Evolutionary conservation across 2,888 invertebrate species (phyloP).

Genomic region (Eristalis arbustorum): DNA sequence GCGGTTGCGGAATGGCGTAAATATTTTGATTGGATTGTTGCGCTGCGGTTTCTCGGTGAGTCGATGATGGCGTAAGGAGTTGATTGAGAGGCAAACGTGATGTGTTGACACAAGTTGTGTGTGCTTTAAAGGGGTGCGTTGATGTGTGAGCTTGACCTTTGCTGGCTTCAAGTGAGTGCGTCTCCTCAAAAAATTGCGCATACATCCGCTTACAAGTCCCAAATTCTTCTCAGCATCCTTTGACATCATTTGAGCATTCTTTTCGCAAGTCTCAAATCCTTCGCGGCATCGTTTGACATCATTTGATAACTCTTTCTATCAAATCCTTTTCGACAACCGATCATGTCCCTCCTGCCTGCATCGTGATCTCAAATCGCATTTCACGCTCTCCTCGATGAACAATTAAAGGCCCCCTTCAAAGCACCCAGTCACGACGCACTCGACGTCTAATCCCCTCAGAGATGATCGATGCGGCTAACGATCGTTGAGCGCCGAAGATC

Average conservation of each 20-base stretch:
- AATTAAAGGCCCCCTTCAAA: not conserved
- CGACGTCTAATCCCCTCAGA: not conserved
- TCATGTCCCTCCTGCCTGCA: too few species aligned
- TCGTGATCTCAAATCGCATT: not conserved
- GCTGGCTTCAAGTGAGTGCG: too few species aligned
- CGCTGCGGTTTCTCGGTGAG: conserved; percentile 31
- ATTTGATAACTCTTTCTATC: too few species aligned
- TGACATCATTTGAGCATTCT: too few species aligned
- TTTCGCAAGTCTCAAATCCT: too few species aligned
- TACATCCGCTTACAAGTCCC: too few species aligned
- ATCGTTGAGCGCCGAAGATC: not conserved
- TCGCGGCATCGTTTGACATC: too few species aligned
- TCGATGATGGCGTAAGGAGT: not conserved
- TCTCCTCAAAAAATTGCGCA: too few species aligned
- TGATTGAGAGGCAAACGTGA: not conserved
- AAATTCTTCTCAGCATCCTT: too few species aligned
- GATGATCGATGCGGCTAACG: not conserved
- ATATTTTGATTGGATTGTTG: conserved; percentile 48
- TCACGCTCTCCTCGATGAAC: not conserved
- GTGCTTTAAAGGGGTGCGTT: not conserved
- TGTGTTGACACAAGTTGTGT: not conserved
- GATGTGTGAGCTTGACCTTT: not conserved
- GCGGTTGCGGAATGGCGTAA: conserved; percentile 36
- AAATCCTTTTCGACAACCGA: too few species aligned
- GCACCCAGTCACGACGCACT: not conserved